phyloP scores from a whole-genome alignment of 2,113 vertebrate species.

The Halichoeres trimaculatus region DNA sequence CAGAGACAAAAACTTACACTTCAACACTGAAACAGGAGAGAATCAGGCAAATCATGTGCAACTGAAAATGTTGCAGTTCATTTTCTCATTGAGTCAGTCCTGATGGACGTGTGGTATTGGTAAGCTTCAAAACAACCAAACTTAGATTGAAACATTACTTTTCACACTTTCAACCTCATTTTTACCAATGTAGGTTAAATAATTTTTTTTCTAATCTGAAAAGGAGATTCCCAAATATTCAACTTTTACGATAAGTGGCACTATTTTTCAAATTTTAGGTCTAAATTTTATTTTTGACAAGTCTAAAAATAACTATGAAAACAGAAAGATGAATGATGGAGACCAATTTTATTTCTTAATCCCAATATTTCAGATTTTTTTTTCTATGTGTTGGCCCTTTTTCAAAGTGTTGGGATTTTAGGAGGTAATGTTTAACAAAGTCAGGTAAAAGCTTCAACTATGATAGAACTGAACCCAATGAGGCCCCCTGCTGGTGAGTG shows the following conservation, averaged over 20 bases:
- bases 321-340: no score
- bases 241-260: no score
- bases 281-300: no score
- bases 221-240: background rate
- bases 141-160: no score
- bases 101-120: background rate
- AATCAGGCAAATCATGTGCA: slow-evolving; percentile 24
- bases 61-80: slow-evolving; percentile 12
- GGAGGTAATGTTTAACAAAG: background rate
- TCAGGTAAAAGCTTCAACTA: background rate
- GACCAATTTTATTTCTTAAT: background rate
- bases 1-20: slow-evolving; percentile 18
- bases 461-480: slow-evolving; percentile 3
- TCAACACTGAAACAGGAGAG: slow-evolving; percentile 12
- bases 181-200: no score
- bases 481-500: background rate
- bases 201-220: no score
- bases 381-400: background rate
- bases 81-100: slow-evolving; percentile 4
- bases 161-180: no score
- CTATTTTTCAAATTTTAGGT: no score
- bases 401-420: background rate
- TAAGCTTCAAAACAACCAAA: background rate
- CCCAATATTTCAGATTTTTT: background rate
- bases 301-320: no score